phyloP scores from a whole-genome alignment of 1,140 invertebrate genomes.

The Diachasma alloeum region DNA sequence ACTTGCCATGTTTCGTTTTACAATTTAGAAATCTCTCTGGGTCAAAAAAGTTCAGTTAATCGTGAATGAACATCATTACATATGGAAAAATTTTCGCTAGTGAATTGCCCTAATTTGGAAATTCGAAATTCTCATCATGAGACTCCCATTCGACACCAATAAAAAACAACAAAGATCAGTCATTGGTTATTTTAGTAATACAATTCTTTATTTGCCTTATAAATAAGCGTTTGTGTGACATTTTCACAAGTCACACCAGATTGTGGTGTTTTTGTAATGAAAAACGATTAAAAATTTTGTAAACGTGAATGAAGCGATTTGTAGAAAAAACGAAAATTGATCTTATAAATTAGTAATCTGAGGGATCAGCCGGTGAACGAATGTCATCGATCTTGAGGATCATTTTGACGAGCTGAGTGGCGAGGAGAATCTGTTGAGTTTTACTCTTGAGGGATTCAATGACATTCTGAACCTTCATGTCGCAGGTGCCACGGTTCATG shows the following conservation, averaged over 20 bases:
- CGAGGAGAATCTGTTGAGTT: slow-evolving; percentile 95
- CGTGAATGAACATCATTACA: too few relatives aligned
- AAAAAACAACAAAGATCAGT: neutral
- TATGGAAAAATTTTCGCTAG: too few relatives aligned
- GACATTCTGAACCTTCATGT: slow-evolving; percentile 97
- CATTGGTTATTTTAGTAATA: slow-evolving; percentile 36
- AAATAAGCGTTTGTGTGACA: slow-evolving; percentile 1
- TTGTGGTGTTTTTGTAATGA: neutral
- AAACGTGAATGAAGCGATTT: slow-evolving; percentile 3
- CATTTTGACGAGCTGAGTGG: slow-evolving; percentile 98
- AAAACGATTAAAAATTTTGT: neutral
- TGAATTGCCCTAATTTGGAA: too few relatives aligned
- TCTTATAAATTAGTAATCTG: slow-evolving; percentile 36
- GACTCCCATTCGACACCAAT: neutral
- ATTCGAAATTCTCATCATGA: too few relatives aligned
- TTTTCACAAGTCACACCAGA: too few relatives aligned
- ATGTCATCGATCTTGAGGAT: slow-evolving; percentile 99
- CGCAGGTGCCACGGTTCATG: slow-evolving; percentile 85
- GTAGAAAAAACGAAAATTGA: neutral
- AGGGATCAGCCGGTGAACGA: slow-evolving; percentile 74
- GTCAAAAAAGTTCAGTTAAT: too few relatives aligned
- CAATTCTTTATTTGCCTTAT: slow-evolving; percentile 27
- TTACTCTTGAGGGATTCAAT: slow-evolving; percentile 98
- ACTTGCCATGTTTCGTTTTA: too few relatives aligned
- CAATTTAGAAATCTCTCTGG: too few relatives aligned